Conservation (phyloP, 2,888 invertebrate genomes). For the Eulithis prunata region DNA sequence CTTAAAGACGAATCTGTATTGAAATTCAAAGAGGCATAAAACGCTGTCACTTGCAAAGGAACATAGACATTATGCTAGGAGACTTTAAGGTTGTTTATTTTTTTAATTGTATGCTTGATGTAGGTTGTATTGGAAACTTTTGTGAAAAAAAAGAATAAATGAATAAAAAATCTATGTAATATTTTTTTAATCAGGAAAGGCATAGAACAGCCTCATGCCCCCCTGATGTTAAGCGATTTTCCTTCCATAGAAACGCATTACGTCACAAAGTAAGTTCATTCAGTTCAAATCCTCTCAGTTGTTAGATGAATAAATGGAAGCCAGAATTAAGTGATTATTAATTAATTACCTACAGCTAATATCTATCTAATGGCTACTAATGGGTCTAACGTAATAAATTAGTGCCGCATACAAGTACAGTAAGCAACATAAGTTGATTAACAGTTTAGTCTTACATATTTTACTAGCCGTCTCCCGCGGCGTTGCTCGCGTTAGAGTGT, state of each 20-base stretch:
- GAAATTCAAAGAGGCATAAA: conserved; percentile 28
- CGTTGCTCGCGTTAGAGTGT: too few relatives aligned
- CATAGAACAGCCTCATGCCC: too few relatives aligned
- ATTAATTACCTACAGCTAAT: not conserved
- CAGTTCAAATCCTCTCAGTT: not conserved
- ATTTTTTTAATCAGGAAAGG: too few relatives aligned
- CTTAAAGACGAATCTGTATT: conserved; percentile 20
- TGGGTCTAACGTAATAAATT: conserved; percentile 11
- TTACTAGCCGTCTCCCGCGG: too few relatives aligned
- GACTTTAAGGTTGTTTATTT: not conserved
- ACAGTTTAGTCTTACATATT: too few relatives aligned
- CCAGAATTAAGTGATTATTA: conserved; percentile 5
- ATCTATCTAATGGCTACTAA: conserved; percentile 9
- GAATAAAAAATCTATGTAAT: too few relatives aligned
- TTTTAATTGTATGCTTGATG: not conserved
- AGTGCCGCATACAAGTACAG: not conserved
- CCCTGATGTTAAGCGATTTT: too few relatives aligned
- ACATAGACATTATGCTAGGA: not conserved
- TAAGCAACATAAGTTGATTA: too few relatives aligned
- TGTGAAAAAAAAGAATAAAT: not conserved
- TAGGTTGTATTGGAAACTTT: not conserved
- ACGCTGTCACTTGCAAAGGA: conserved; percentile 1
- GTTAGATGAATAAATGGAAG: not conserved
- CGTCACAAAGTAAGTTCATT: too few relatives aligned
- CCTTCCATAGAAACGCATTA: too few relatives aligned